Evolutionary conservation across 2,888 invertebrate genomes (phyloP).

Genomic region (Coenonympha glycerion): DNA sequence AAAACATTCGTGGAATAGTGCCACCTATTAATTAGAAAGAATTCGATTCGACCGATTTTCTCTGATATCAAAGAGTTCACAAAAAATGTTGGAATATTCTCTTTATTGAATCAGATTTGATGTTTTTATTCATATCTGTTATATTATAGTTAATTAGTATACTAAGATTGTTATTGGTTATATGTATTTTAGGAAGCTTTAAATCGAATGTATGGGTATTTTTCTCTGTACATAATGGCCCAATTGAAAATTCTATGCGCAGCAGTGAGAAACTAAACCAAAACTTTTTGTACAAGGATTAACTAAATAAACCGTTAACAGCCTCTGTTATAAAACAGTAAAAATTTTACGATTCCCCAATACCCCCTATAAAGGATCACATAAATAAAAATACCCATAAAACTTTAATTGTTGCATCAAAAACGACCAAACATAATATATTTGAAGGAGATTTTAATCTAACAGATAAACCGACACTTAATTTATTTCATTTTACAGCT

Average conservation of each 20-base stretch:
- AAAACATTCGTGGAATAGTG: too few relatives aligned
- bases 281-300: slow-evolving; percentile 4
- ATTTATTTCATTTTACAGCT: background rate
- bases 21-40: too few relatives aligned
- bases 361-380: slow-evolving; percentile 10
- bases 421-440: background rate
- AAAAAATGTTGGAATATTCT: too few relatives aligned
- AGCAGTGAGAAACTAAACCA: background rate
- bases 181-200: too few relatives aligned
- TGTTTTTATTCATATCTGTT: too few relatives aligned
- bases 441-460: slow-evolving; percentile 13
- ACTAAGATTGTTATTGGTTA: too few relatives aligned
- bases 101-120: too few relatives aligned
- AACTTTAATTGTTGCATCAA: slow-evolving; percentile 19
- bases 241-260: background rate
- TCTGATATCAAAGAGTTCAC: too few relatives aligned
- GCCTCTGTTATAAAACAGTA: slow-evolving; percentile 16
- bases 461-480: slow-evolving; percentile 16
- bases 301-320: slow-evolving; percentile 6
- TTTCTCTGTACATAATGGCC: too few relatives aligned
- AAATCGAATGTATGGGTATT: too few relatives aligned
- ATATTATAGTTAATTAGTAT: too few relatives aligned
- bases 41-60: too few relatives aligned
- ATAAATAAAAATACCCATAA: slow-evolving; percentile 16
- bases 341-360: slow-evolving; percentile 19